Evolutionary conservation across 2,888 invertebrate species (phyloP), one percentile per base, ranked within the genome.

Genomic region (Chromoteleia sp.): DNA sequence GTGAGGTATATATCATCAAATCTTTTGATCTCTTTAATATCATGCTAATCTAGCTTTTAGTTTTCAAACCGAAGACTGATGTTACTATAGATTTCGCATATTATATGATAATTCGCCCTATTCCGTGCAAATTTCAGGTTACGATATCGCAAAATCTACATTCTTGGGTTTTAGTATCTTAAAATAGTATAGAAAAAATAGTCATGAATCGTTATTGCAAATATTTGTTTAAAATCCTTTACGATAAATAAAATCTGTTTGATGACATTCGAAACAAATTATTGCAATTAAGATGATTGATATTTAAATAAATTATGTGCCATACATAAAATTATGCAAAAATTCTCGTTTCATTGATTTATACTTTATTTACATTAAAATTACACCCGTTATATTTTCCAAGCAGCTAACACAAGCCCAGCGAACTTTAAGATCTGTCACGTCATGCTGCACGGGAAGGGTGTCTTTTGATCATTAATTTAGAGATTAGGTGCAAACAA

Each of bases 401-500:
- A 80, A 73, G 68, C 71, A 78, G 75, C 81, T 65, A 67, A 67
- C 52, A 58, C 81, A 71, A 84, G 83, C 74, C 83, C 84, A 87
- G 84, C 86, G 83, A 86, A 88, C 87, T 87, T 88, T 86, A 90
- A 91, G 90, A 90, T 90, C 87, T 84, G 87, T 88, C 88, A 88
- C 85, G 88, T 91, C 88, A 88, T 82, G 85, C 84, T 84, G 84
- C 83, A 83, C 83, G 84, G 85, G 85, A 86, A 86, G 86, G 90
- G 86, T 85, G 84, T 86, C 77, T 81, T 76, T 86, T 85, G 89
- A 91, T 90, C 91, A 91, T 91, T 91, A 91, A 91, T 91, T 91
- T 88, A 87, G 86, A 90, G 91, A 91, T 91, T 91, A 91, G 87
- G 86, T 84, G 88, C 86, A 88, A 89, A 91, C 88, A 90, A 91